Conservation (phyloP, 2,113 vertebrate genomes). For the Gadus macrocephalus region DNA sequence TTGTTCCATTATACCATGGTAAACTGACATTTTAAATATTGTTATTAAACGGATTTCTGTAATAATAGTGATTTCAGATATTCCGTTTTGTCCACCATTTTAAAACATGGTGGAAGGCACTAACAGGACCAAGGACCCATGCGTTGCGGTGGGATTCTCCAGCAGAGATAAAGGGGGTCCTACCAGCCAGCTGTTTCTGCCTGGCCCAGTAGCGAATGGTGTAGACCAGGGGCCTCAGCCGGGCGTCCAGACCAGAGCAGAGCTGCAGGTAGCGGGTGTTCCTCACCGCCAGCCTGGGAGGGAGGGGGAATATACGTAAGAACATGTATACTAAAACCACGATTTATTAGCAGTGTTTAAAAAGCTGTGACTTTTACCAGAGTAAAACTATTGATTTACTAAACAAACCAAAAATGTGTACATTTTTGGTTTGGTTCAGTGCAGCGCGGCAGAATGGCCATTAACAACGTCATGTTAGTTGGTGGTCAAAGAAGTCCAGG, state of each 20-base stretch:
- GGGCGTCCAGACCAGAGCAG: slow-evolving; percentile 76
- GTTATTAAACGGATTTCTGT: too few relatives aligned
- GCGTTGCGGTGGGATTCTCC: too few relatives aligned
- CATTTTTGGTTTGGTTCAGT: too few relatives aligned
- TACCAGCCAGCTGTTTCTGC: slow-evolving; percentile 84
- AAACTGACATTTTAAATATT: too few relatives aligned
- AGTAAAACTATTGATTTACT: too few relatives aligned
- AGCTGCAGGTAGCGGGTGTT: slow-evolving; percentile 88
- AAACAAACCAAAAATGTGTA: too few relatives aligned
- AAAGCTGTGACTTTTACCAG: neutral
- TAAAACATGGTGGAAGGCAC: too few relatives aligned
- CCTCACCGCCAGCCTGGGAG: slow-evolving; percentile 79
- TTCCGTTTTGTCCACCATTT: too few relatives aligned
- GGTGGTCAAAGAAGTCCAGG: neutral
- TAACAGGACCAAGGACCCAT: too few relatives aligned
- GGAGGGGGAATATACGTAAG: neutral
- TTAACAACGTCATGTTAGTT: neutral
- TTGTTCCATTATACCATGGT: too few relatives aligned
- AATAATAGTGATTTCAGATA: too few relatives aligned
- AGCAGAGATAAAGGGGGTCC: neutral
- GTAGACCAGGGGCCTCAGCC: slow-evolving; percentile 82
- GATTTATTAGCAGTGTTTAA: neutral
- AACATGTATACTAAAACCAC: neutral
- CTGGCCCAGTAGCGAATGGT: slow-evolving; percentile 84
- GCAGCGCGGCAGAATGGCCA: neutral